phyloP scores from a whole-genome alignment of 2,113 vertebrate species.

The Urocolius indicus region DNA sequence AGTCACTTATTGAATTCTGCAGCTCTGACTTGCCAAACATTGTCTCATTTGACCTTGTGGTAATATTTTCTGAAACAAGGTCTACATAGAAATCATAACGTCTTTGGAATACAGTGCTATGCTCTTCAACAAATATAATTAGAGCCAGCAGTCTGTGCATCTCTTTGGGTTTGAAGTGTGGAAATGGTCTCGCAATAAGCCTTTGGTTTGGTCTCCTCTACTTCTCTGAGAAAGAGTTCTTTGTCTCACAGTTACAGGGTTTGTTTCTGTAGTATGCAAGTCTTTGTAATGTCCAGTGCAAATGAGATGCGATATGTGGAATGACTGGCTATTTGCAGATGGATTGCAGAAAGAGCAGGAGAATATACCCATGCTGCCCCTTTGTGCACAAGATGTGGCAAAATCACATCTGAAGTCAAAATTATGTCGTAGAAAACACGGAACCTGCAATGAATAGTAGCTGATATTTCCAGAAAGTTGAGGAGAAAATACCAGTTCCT shows the following conservation, averaged over 20 bases:
- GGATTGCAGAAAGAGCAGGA: neutral
- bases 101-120: neutral
- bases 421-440: neutral
- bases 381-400: neutral
- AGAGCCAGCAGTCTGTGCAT: neutral
- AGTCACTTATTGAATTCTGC: neutral
- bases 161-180: neutral
- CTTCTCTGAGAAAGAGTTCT: neutral
- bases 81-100: neutral
- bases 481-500: neutral
- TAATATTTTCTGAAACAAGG: neutral
- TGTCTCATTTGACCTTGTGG: neutral
- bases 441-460: neutral
- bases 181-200: neutral
- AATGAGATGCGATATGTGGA: neutral
- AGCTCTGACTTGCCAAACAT: neutral
- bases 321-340: neutral
- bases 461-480: neutral
- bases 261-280: neutral
- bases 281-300: neutral
- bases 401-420: neutral
- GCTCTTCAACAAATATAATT: neutral
- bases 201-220: neutral
- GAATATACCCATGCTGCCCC: neutral
- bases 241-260: neutral